A percentile compares a stretch with the other conserved stretches of the same genome.
Evolutionary conservation across 2,888 invertebrate species (phyloP).

Genomic region (Stenolophus ochropezus): DNA sequence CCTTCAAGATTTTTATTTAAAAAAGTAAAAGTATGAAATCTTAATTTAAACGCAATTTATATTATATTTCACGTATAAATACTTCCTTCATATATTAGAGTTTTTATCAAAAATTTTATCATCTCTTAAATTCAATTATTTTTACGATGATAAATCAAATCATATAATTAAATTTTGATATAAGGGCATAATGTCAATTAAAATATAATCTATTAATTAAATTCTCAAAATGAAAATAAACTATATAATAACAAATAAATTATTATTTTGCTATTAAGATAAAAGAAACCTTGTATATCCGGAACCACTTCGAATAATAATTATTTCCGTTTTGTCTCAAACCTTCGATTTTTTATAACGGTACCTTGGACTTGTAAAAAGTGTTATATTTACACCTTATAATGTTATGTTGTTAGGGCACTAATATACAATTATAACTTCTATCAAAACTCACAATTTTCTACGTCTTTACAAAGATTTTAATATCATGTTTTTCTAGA

Average conservation of each 20-base stretch:
- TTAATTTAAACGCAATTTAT: background rate
- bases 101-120: background rate
- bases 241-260: background rate
- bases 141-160: too few relatives aligned
- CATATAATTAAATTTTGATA: background rate
- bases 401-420: too few relatives aligned
- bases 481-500: too few relatives aligned
- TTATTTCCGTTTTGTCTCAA: background rate
- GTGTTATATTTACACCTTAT: too few relatives aligned
- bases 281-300: constrained; percentile 10
- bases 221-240: background rate
- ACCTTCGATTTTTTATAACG: constrained; percentile 3
- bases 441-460: too few relatives aligned
- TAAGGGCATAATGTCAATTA: background rate
- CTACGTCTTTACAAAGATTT: too few relatives aligned
- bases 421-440: too few relatives aligned
- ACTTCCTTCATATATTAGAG: background rate
- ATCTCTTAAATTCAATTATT: too few relatives aligned
- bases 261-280: background rate
- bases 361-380: constrained; percentile 4
- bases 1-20: background rate
- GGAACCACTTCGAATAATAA: background rate
- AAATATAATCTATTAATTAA: background rate
- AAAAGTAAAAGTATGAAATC: background rate
- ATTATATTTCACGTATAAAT: background rate